Evolutionary conservation across 2,797 vertebrate species (phyloP).

Genomic region (Pteronotus mesoamericanus): DNA sequence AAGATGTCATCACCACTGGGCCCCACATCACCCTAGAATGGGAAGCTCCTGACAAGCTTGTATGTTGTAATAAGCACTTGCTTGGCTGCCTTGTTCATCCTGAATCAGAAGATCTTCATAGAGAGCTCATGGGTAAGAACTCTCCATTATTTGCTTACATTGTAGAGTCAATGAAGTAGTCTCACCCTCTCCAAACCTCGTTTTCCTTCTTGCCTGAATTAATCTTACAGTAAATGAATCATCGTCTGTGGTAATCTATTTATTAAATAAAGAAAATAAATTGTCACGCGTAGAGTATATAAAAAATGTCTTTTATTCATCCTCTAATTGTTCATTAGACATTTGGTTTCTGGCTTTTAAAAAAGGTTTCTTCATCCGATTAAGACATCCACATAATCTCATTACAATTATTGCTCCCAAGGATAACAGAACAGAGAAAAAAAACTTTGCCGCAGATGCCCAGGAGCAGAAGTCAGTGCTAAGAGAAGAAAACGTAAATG

Average conservation of each 20-base stretch:
- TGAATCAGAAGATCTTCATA: background rate
- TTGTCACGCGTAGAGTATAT: background rate
- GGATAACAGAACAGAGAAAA: background rate
- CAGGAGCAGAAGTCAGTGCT: background rate
- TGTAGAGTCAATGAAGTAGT: rapidly evolving
- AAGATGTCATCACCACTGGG: rapidly evolving
- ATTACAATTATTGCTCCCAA: background rate
- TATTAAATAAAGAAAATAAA: background rate
- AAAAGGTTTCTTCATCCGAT: background rate
- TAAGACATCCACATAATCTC: background rate
- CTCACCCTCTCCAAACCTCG: background rate
- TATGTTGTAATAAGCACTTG: background rate
- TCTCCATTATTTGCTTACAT: background rate
- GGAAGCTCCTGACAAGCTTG: too few species aligned
- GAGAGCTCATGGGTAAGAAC: background rate
- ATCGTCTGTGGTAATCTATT: background rate
- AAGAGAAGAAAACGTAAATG: background rate
- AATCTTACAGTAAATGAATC: background rate
- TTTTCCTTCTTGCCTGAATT: background rate
- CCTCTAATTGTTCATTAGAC: background rate
- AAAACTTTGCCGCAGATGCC: background rate
- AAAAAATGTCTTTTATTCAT: background rate
- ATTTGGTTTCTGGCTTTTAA: constrained; percentile 13
- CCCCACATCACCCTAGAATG: rapidly evolving
- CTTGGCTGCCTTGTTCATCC: background rate